Base-by-base conservation (phyloP, 2,797 vertebrate genomes). In the Gymnothorax javanicus region DNA sequence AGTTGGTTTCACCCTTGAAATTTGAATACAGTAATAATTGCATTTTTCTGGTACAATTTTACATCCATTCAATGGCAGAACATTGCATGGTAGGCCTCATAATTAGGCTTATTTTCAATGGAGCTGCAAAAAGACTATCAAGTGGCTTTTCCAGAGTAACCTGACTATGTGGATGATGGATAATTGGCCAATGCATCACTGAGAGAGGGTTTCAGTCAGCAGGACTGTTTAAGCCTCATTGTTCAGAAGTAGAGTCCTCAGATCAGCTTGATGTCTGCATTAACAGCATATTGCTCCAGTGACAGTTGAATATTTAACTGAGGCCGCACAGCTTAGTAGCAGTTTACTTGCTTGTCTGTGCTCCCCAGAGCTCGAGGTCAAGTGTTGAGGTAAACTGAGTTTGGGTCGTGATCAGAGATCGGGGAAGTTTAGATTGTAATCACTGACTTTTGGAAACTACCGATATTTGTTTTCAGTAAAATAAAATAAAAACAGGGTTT, bases 1-100 rank as follows among this genome's bases (percentile, higher is more conserved):
- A 50, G 50, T 50, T 59, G 52, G 83, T 87, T 25, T n/a, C 9
- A 69, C 13, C 67, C 58, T 58, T 71, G 20, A 82, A 59, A 60
- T 58, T 77, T 82, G 57, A 17, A 84, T 52, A 12, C 25, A 71
- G 17, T 87, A 43, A n/a, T 27, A 84, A 17, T 2, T 1, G 60
- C 7, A 9, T n/a, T 54, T 81, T n/a, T 62, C 73, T 79, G 79
- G 77, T 25, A 56, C 83, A 79, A 15, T 27, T 64, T 57, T 83
- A 33, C 83, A 54, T 43, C 4, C 50, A 43, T 27, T 33, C 23
- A 69, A 79, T 77, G 17, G 7, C 6, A 15, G 43, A 52, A 79
- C 62, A 64, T 43, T 27, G 4, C 25, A 52, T 43, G 43, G 6
- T 23, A 52, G 9, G 12, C 54, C 2, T 17, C 43, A 23, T 5